Evolutionary conservation across 2,888 invertebrate species (phyloP), one percentile per base, ranked within the genome.

Genomic region (Eurois occulta): DNA sequence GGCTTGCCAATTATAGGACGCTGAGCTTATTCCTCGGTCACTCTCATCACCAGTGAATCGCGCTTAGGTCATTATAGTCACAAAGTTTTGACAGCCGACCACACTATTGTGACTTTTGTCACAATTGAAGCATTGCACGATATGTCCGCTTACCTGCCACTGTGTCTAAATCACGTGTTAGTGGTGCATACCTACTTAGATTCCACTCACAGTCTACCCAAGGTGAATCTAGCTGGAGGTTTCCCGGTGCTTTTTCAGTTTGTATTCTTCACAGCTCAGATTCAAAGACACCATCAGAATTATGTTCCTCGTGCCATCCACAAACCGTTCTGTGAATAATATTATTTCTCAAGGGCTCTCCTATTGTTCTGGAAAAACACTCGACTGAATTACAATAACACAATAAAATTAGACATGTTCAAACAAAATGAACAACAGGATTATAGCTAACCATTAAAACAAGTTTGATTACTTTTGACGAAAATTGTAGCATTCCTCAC

Each of bases 381-480:
- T 38, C 52, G 7, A 70, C 24, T 4, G 1, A 78, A 78, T 66
- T 46, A 52, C 35, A 79, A 55, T 41, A 62, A 58, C 71, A 58
- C 10, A 24, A 70, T 71, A 72, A 75, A 70, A 52, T 38, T 43
- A 69, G 8, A 60, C 32, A 83, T 24, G 64, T 71, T 78, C 64
- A 67, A 86, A 78, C 69, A 80, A 46, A 65, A 70, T 65, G 60
- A 65, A 35, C 46, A 81, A 60, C 48, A 66, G 48, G n/a, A 83
- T 84, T 86, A 84, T 73, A 70, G 70, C 70, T 13, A 55, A 18
- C 32, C 64, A 75, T 86, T 62, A 83, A 78, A 77, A 0, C 60
- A 1, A 65, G 8, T 83, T 84, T 83, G 64, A 83, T 83, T 78
- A 75, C 52, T 52, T 80, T 65, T 58, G 62, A 58, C 18, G 52